phyloP scores from a whole-genome alignment of 2,113 vertebrate genomes.

The Ammodytes marinus region DNA sequence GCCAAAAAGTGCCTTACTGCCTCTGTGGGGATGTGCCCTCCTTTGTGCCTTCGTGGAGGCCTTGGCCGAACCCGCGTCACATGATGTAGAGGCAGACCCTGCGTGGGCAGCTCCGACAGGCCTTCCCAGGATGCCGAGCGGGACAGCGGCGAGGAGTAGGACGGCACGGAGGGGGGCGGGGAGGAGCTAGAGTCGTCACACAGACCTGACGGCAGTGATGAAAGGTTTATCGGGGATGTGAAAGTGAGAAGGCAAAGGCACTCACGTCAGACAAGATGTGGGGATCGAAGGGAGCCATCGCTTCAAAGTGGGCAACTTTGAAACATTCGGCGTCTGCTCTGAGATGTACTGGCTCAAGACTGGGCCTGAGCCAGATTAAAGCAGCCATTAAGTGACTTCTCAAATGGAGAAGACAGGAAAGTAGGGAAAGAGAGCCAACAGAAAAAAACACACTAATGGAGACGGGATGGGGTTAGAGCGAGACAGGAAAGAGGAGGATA shows the following conservation, averaged over 20 bases:
- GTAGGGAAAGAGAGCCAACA: conserved; percentile 5
- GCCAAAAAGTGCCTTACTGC: conserved; percentile 57
- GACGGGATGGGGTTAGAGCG: conserved; percentile 37
- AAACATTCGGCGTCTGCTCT: conserved; percentile 18
- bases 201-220: conserved; percentile 67
- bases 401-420: conserved; percentile 20
- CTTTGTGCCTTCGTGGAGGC: conserved; percentile 85
- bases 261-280: not conserved
- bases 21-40: conserved; percentile 78
- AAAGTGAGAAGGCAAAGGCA: conserved; percentile 4
- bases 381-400: conserved; percentile 51
- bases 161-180: conserved; percentile 84
- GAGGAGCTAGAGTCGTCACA: conserved; percentile 83
- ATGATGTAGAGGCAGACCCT: conserved; percentile 88
- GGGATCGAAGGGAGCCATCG: conserved; percentile 35
- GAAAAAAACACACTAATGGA: conserved; percentile 63
- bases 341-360: conserved; percentile 35
- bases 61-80: conserved; percentile 88
- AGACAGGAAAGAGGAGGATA: conserved; percentile 39
- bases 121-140: conserved; percentile 88
- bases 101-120: conserved; percentile 88
- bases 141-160: conserved; percentile 82
- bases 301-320: conserved; percentile 13
- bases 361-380: conserved; percentile 25
- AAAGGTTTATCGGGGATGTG: conserved; percentile 4